Conservation (phyloP, 2,113 vertebrate species). For the Megaceryle maxima region DNA sequence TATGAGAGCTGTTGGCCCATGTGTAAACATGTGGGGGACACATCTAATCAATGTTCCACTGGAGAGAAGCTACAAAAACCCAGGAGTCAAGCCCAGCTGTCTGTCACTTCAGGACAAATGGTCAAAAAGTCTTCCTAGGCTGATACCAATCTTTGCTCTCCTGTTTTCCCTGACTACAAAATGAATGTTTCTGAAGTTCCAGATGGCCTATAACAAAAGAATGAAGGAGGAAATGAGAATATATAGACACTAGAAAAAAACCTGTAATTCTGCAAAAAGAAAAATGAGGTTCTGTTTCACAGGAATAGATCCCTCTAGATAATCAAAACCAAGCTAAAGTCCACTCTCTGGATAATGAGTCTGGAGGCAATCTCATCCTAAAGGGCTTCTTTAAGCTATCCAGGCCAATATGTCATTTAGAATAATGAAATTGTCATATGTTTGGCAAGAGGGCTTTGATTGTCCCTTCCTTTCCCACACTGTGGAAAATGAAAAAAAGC, state of each 20-base stretch:
- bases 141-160: neutral
- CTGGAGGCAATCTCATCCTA: neutral
- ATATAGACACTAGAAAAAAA: neutral
- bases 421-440: neutral
- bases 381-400: neutral
- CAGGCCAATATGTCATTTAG: neutral
- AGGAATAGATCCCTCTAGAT: neutral
- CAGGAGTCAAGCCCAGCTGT: neutral
- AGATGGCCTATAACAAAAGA: conserved; percentile 18
- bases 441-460: neutral
- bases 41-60: neutral
- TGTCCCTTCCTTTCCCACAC: neutral
- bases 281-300: conserved; percentile 25
- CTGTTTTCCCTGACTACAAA: neutral
- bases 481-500: neutral
- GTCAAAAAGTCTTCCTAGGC: neutral
- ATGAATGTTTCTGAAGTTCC: conserved; percentile 12
- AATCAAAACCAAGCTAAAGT: conserved; percentile 26
- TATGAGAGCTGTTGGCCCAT: neutral
- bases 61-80: neutral
- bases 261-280: neutral
- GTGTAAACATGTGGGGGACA: neutral
- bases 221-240: conserved; percentile 21
- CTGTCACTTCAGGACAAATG: neutral
- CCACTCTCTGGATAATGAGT: conserved; percentile 14